Base-by-base conservation (phyloP, 2,888 invertebrate genomes). In the Periphyllus acericola region DNA sequence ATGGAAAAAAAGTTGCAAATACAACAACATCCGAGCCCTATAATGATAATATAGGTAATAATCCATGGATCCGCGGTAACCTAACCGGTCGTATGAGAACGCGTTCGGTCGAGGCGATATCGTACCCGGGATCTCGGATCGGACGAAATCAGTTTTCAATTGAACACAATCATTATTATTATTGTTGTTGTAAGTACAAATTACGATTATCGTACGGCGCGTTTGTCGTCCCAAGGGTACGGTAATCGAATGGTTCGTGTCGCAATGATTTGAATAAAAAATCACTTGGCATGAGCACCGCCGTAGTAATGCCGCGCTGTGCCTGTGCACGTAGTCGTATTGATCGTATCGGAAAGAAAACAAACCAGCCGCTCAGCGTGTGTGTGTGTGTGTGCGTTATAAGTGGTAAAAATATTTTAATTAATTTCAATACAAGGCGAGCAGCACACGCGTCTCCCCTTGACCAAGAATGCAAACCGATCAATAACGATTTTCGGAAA, bases 351-450 rank as follows among this genome's bases (percentile, higher is more conserved):
- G 68, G 11, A 29, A 68, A 29, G 5, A 68, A 29, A 68, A 60
- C 21, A 60, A 5, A n/a, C 6, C 29, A 14, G 29, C 25, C 29
- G n/a, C 11, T 25, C 25, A 60, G 21, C 68, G 17, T 29, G 3
- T 29, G 29, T 29, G 25, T 60, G 25, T 8, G 0, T n/a, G 17
- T 60, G 25, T 32, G 29, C n/a, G 19, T 25, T 25, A 32, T 68
- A 9, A 82, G 21, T 68, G 81, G 29, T 25, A 82, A 82, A 9
- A 68, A 19, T 34, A 34, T 25, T 75, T n/a, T 75, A 60, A 66
- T 83, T 55, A 9, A 60, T 83, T 75, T 36, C 55, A 25, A 52
- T 40, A 52, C 72, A 83, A 72, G 72, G 72, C 60, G 36, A 80
- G 60, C 80, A 36, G 60, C 80, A 80, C 36, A 80, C n/a, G 36